Conservation (phyloP, 1,140 invertebrate genomes). For the Brevipalpus yothersi region DNA sequence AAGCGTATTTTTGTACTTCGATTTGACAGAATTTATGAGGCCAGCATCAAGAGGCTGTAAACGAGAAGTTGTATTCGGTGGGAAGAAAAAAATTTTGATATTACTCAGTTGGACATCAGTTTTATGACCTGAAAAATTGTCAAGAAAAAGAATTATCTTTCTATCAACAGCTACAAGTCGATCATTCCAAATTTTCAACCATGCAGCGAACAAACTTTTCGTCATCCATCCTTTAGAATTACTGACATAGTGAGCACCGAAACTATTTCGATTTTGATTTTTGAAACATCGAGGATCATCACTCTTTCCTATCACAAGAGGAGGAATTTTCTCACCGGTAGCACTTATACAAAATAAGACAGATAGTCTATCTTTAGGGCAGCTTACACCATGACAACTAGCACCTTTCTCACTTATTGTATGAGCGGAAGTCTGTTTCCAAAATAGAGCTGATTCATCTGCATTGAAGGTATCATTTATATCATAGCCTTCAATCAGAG, state of each 20-base stretch:
- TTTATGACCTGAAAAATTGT: not conserved
- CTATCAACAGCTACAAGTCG: not conserved
- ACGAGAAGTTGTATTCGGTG: not conserved
- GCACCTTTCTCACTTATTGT: not conserved
- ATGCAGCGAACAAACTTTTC: not conserved
- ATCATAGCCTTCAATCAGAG: not conserved
- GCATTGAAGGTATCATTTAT: not conserved
- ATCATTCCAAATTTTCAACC: not conserved
- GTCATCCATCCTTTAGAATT: not conserved
- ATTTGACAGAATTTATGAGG: not conserved
- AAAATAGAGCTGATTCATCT: not conserved
- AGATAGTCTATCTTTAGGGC: not conserved
- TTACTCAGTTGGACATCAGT: not conserved
- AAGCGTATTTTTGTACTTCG: no score
- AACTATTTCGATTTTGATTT: not conserved
- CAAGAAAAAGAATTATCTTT: not conserved
- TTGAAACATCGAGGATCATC: not conserved
- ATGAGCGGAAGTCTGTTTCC: not conserved
- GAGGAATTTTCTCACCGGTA: not conserved
- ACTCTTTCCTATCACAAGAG: not conserved
- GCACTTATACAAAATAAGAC: not conserved
- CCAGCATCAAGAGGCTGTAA: not conserved
- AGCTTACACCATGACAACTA: not conserved
- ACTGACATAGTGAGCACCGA: not conserved
- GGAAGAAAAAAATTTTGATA: not conserved